These are phyloP conservation scores for Uloborus plumipes DNA, from an alignment of 2,888 invertebrate genomes.

Conservation along the genomic window DNA sequence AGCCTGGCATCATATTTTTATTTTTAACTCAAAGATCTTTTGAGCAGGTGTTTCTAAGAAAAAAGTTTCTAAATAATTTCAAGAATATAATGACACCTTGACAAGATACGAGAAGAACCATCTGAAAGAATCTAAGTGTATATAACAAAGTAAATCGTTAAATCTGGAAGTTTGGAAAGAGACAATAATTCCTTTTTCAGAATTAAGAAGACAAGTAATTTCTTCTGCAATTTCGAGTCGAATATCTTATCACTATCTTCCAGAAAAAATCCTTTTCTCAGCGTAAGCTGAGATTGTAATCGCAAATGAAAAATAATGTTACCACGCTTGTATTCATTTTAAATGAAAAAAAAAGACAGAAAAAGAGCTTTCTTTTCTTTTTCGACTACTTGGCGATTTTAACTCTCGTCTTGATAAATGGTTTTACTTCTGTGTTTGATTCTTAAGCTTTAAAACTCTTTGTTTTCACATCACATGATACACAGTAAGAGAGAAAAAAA, in stretches of 20 bases:
- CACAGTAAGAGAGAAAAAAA: conserved; percentile 10
- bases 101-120: no score
- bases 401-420: conserved; percentile 42
- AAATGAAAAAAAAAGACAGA: conserved; percentile 3
- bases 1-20: no score
- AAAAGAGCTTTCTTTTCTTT: not conserved
- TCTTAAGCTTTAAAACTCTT: conserved; percentile 23
- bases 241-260: conserved; percentile 21
- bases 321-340: conserved; percentile 9
- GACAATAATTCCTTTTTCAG: no score
- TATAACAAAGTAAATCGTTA: no score
- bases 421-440: conserved; percentile 36
- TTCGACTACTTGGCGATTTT: conserved; percentile 28
- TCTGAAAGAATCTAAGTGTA: no score
- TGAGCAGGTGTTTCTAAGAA: no score
- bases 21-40: no score
- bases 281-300: conserved; percentile 10
- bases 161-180: no score
- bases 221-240: conserved; percentile 15
- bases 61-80: no score
- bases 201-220: conserved; percentile 28
- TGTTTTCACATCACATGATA: conserved; percentile 31
- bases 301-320: conserved; percentile 11
- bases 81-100: no score
- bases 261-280: conserved; percentile 1